Evolutionary conservation across 2,113 vertebrate genomes (phyloP), one percentile per base, ranked within the genome.

Genomic region (Ptilorrhoa leucosticta): DNA sequence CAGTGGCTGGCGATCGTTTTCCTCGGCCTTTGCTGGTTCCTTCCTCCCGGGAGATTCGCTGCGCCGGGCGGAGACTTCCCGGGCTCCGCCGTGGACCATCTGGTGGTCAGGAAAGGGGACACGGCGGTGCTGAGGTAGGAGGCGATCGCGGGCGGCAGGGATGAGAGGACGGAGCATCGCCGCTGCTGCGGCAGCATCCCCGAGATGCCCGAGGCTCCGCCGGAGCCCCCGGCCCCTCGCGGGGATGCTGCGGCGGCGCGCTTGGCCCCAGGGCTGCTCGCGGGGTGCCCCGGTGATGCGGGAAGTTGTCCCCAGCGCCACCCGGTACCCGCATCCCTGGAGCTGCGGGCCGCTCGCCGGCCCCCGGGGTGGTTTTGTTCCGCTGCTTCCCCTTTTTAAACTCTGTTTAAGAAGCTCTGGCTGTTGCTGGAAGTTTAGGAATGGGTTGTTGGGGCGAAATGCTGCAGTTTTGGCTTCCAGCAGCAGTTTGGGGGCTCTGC

Each of bases 61-160:
- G 99, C 98, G 97, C 99, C 99, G 97, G 99, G 98, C 83, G 98
- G 99, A 98, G 99, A 99, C 98, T 99, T 98, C 97, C 98, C 99
- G 47, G 99, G 99, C 97, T 98, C 97, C 6, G 85, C 97, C n/a
- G 98, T 98, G 94, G 98, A 99, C 98, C 99, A 97, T 97, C 98
- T 99, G 98, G 98, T 99, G 97, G 99, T 99, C 98, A 98, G 99
- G 96, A 99, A 99, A 97, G 99, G 99, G 97, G 99, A 99, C 97
- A 99, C 99, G 96, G 99, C 99, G 69, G 98, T 99, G 83, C 98
- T 99, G 96, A 99, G 99, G 99, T 99, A 99, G 97, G 98, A 96
- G 45, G 71, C 90, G 90, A 35, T 37, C 30, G 86, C 63, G 83
- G 37, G 51, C 6, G 26, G 37, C 2, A 33, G 40, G 35, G 53